Evolutionary conservation across 1,140 invertebrate species (phyloP).

Genomic region (Bactericera cockerelli): DNA sequence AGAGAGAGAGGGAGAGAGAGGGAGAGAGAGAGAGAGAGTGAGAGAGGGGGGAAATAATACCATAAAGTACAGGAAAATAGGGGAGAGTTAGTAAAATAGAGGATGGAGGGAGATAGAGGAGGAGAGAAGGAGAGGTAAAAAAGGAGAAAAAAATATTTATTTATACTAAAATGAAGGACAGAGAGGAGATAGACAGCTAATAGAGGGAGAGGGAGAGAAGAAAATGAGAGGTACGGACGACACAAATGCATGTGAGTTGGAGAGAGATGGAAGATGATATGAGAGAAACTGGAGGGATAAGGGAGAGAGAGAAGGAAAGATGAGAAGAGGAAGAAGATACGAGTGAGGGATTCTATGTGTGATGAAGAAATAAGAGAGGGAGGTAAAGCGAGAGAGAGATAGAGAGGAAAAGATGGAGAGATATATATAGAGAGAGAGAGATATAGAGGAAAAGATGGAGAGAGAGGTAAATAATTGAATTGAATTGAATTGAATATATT

Average conservation of each 20-base stretch:
- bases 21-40: too few relatives aligned
- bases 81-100: neutral
- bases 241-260: too few relatives aligned
- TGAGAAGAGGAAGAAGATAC: neutral
- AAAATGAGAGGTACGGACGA: slow-evolving; percentile 25
- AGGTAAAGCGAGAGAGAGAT: too few relatives aligned
- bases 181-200: neutral
- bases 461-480: too few relatives aligned
- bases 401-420: too few relatives aligned
- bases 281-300: slow-evolving; percentile 34
- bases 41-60: neutral
- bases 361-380: too few relatives aligned
- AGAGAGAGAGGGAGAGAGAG: neutral
- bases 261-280: neutral
- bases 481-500: too few relatives aligned
- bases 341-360: neutral
- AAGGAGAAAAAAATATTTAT: neutral
- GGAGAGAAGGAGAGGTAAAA: neutral
- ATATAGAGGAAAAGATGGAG: too few relatives aligned
- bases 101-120: too few relatives aligned
- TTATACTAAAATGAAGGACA: neutral
- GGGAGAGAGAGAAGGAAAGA: slow-evolving; percentile 20
- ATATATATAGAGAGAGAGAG: too few relatives aligned
- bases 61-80: too few relatives aligned
- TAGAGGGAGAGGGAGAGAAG: slow-evolving; percentile 31